Evolutionary conservation across 2,113 vertebrate genomes (phyloP).

Genomic region (Coturnix japonica): DNA sequence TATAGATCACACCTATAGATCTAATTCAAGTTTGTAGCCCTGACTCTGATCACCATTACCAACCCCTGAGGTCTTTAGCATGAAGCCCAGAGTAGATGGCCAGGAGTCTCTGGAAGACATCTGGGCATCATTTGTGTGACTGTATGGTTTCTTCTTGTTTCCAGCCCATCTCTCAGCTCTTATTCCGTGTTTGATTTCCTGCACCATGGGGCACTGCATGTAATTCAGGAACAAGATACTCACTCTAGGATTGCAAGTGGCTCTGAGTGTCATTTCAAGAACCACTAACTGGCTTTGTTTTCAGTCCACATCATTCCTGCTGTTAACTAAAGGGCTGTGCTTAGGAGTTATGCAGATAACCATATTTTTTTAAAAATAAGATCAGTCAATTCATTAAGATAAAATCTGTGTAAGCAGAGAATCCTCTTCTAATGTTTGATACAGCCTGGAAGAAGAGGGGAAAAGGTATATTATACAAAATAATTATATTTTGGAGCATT

Average conservation of each 20-base stretch:
- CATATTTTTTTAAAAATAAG: neutral
- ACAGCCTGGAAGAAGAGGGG: neutral
- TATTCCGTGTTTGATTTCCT: neutral
- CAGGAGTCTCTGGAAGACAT: neutral
- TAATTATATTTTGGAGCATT: conserved; percentile 37
- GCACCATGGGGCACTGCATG: neutral
- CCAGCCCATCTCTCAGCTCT: neutral
- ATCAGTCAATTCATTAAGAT: neutral
- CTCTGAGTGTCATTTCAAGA: conserved; percentile 16
- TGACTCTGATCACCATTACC: neutral
- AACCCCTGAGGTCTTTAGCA: neutral
- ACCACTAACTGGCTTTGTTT: conserved; percentile 6
- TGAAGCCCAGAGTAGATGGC: neutral
- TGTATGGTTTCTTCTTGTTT: neutral
- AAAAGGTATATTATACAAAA: neutral
- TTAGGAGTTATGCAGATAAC: neutral
- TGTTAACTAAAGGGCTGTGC: neutral
- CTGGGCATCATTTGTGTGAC: neutral
- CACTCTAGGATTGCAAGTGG: neutral
- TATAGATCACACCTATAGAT: neutral
- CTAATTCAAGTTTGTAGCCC: neutral
- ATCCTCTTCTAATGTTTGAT: neutral
- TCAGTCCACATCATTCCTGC: neutral
- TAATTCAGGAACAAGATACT: neutral
- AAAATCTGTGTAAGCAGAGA: neutral